Conservation (phyloP, 1,140 invertebrate species). For the Probaryconus sp. region DNA sequence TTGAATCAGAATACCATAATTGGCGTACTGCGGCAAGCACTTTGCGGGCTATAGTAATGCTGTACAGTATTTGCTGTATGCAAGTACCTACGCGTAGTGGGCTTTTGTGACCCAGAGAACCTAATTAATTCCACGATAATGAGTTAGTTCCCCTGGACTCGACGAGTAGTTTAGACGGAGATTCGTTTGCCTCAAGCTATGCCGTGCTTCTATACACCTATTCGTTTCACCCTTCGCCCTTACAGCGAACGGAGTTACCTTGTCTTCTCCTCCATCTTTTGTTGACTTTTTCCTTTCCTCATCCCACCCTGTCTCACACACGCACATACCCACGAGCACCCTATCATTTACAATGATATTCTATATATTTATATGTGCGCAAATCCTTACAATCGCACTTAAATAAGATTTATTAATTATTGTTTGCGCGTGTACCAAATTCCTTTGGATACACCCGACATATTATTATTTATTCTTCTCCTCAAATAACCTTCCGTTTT, state of each 20-base stretch:
- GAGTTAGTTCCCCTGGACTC: slow-evolving; percentile 68
- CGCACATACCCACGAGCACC: too few relatives aligned
- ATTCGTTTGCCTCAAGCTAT: slow-evolving; percentile 65
- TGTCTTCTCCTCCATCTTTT: slow-evolving; percentile 55
- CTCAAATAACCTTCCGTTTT: not conserved
- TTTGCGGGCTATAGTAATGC: slow-evolving; percentile 60
- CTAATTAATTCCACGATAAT: slow-evolving; percentile 74
- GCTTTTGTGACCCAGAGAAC: slow-evolving; percentile 73
- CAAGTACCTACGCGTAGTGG: slow-evolving; percentile 64
- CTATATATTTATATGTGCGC: slow-evolving; percentile 14
- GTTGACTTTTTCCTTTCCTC: slow-evolving; percentile 45
- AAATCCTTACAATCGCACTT: slow-evolving; percentile 43
- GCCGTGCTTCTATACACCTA: slow-evolving; percentile 59
- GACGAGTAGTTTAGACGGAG: slow-evolving; percentile 62
- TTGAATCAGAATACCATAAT: slow-evolving; percentile 61
- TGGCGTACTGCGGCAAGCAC: slow-evolving; percentile 59
- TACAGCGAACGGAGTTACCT: slow-evolving; percentile 37
- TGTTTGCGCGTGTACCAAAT: slow-evolving; percentile 23
- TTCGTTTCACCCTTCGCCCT: slow-evolving; percentile 50
- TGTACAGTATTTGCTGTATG: slow-evolving; percentile 56
- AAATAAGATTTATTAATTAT: slow-evolving; percentile 51
- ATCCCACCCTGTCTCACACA: too few relatives aligned
- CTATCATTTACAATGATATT: slow-evolving; percentile 55
- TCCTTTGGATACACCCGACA: slow-evolving; percentile 7
- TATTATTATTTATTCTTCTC: slow-evolving; percentile 6